These are phyloP conservation scores for Heliconius hermathena DNA, from an alignment of 1,140 invertebrate species.

Conservation along the genomic window DNA sequence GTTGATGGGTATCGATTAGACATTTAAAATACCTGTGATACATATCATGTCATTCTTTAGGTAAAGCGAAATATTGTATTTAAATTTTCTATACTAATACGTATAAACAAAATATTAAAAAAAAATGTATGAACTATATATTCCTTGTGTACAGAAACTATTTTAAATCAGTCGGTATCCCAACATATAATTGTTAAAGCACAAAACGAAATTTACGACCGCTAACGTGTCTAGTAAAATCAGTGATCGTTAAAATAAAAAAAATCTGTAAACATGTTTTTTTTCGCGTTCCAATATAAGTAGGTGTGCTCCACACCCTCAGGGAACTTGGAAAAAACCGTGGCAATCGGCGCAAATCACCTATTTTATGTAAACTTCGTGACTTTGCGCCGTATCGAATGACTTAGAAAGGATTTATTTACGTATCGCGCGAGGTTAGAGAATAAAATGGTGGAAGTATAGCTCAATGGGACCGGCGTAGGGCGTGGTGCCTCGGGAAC, in stretches of 20 bases:
- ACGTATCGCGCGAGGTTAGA: conserved; percentile 59
- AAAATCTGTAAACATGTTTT: conserved; percentile 78
- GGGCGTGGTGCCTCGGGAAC: conserved; percentile 57
- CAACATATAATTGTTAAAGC: conserved; percentile 56
- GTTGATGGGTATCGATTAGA: not conserved
- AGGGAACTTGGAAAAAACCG: conserved; percentile 62
- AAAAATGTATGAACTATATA: not conserved
- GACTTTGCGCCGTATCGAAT: conserved; percentile 79
- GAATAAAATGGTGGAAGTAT: conserved; percentile 63
- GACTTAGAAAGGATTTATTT: conserved; percentile 80
- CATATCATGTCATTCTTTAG: no score
- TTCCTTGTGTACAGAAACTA: conserved; percentile 23
- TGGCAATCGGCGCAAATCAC: conserved; percentile 75
- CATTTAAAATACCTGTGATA: no score
- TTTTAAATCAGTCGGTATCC: conserved; percentile 51
- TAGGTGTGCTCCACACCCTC: conserved; percentile 57
- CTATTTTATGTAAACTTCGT: conserved; percentile 82
- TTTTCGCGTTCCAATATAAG: conserved; percentile 54
- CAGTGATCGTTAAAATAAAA: conserved; percentile 65
- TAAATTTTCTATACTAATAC: not conserved
- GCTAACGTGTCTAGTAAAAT: conserved; percentile 54
- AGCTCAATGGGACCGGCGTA: conserved; percentile 62
- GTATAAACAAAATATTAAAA: no score
- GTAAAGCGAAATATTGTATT: no score
- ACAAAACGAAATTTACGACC: conserved; percentile 72